Base-by-base conservation (phyloP, 2,113 vertebrate genomes). In the Arothron firmamentum region DNA sequence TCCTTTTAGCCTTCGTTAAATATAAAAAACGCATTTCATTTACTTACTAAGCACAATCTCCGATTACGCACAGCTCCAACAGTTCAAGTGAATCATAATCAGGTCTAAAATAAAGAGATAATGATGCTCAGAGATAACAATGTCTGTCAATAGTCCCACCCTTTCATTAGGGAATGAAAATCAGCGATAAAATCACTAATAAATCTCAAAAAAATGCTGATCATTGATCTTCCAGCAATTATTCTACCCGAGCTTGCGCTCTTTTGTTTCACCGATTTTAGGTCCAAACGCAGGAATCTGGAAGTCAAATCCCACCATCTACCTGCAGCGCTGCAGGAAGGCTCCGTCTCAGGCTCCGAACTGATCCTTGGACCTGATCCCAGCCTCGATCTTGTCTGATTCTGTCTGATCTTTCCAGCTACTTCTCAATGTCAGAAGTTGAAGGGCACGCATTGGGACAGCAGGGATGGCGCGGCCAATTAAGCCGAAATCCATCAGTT, bases 1-100 rank as follows among this genome's bases (percentile, higher is more conserved):
- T 59, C 75, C 78, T 48, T 88, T 88, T 84, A 85, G 71, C 46
- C 61, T 68, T 87, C 72, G 78, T 88, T 85, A 88, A 87, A 86
- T 76, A 87, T 78, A 86, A 64, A 78, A 78, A 80, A 38, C 34
- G 9, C 34, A 10, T 31, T 38, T 12, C 34, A 38, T 9, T 12
- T 38, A 12, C 21, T 70, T 46, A 18, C 19, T 7, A 52, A 52
- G 61, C 52, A 52, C 21, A 42, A 18, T 25, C 6, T 43, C 7
- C 41, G n/a, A 23, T 48, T 52, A 48, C 9, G 23, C 46, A 67
- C 52, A 31, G 28, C 18, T 31, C 2, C 25, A 10, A 38, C 34
- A 38, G 34, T 38, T 38, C 10, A 38, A 10, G 10, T 38, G 11
- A 31, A 31, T 31, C 3, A 48, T 6, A 48, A 48, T 1, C 21